Evolutionary conservation across 2,113 vertebrate species (phyloP), one percentile per base, ranked within the genome.

Genomic region (Tupaia chinensis): DNA sequence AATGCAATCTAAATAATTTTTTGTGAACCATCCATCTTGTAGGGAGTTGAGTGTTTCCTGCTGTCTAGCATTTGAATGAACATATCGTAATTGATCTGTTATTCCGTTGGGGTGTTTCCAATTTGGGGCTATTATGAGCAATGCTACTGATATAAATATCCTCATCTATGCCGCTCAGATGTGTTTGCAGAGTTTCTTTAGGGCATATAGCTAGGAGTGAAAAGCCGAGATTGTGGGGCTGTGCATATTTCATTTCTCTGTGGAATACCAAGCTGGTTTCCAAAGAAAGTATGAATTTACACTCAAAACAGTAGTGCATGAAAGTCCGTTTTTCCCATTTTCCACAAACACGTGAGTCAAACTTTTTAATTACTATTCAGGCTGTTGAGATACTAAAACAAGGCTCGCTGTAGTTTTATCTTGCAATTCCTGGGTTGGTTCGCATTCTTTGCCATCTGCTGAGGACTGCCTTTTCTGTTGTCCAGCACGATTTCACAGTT

Each of bases 61-160:
- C 53, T 87, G 9, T 81, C 60, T 60, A 53, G 25, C 11, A 29
- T 69, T 88, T 32, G 5, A 86, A 32, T 87, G 23, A 85, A 44
- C 22, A 69, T 27, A 61, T 32, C 15, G 32, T 19, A 14, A 34
- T 34, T 70, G 84, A 44, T 44, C 44, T 44, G 44, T 80, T 80
- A 58, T 56, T 84, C 74, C 80, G 25, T 79, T 79, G 88, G 22
- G 72, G 20, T 88, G 69, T 79, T 92, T 91, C 32, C 32, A n/a
- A 88, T 61, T 93, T 79, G 15, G 13, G 22, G 61, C 53, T 81
- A 29, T 89, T 78, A 22, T 66, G n/a, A 61, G 17, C 27, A 88
- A 3, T 69, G 68, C n/a, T 91, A 20, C 63, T 87, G n/a, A 12
- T 15, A 9, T 95, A 32, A 87, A 66, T 78, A 53, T 61, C 68